Base-by-base conservation (phyloP, 2,797 vertebrate genomes). In the Chrosomus eos region DNA sequence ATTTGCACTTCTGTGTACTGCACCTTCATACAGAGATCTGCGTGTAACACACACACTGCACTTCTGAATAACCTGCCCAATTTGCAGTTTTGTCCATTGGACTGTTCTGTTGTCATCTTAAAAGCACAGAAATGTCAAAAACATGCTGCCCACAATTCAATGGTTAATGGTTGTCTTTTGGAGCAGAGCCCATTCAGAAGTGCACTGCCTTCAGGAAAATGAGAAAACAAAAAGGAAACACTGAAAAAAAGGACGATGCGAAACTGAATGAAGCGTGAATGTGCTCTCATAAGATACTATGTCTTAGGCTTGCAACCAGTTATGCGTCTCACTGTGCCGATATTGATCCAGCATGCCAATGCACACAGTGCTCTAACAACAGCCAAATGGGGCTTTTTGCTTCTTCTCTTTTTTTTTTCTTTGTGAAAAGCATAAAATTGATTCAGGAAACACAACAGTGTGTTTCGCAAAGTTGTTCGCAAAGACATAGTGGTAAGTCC, bases 181-280 rank as follows among this genome's bases (percentile, higher is more conserved):
- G 81, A 88, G 84, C 87, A 86, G 87, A 90, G 67, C 83, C 91
- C 92, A 91, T 90, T 94, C 93, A 92, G 92, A 94, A 91, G 92
- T 95, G 93, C 93, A 93, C 92, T 70, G 82, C 91, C 91, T 91
- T 87, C 89, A 82, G 87, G 66, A 84, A 77, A 89, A 88, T 82
- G 36, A 67, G 82, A 36, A 81, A 79, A 91, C 86, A 77, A 84
- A 80, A 85, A 86, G 80, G 75, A 76, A 23, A 58, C 40, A 72
- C 28, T 45, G 75, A 86, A 88, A 43, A 43, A 85, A 79, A 62
- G 13, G 74, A 73, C 58, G 75, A 88, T 58, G 79, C 74, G 83
- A 79, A 85, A 51, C 8, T 48, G 45, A 45, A 68, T 85, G 68
- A 23, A 58, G 74, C 79, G 53, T 77, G 78, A 88, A 67, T 53